Evolutionary conservation across 2,113 vertebrate genomes (phyloP).

Genomic region (Macheiramphus alcinus): DNA sequence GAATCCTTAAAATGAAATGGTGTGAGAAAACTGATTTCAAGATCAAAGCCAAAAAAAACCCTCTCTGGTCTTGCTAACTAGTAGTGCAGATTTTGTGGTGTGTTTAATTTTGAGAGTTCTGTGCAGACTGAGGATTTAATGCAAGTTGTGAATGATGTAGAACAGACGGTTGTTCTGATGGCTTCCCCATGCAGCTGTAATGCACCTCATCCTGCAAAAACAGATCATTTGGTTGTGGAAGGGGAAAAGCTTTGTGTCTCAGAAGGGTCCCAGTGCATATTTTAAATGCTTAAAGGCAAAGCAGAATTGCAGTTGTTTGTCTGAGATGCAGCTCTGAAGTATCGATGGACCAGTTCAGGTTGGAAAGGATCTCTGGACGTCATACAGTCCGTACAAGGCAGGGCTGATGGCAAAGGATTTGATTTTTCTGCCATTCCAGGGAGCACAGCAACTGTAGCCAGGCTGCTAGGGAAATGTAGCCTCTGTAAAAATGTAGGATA

Average conservation of each 20-base stretch:
- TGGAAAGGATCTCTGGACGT: not conserved
- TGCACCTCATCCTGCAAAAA: not conserved
- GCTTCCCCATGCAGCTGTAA: conserved; percentile 58
- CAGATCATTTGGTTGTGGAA: not conserved
- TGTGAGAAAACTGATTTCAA: accelerated
- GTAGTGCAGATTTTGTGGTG: not conserved
- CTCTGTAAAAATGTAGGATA: not conserved
- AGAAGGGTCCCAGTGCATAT: conserved; percentile 71
- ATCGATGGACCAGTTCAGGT: not conserved
- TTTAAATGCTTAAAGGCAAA: not conserved
- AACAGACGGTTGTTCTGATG: not conserved
- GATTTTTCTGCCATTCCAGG: not conserved
- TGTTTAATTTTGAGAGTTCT: not conserved
- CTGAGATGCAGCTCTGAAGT: not conserved
- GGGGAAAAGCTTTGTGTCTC: not conserved
- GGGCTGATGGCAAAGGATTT: not conserved
- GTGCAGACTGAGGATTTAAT: not conserved
- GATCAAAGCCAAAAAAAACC: not conserved
- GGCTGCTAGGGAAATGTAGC: not conserved
- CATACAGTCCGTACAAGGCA: not conserved
- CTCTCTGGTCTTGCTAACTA: not conserved
- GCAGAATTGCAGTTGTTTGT: not conserved
- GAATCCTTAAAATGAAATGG: not conserved
- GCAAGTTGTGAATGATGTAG: not conserved
- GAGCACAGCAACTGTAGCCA: not conserved